Evolutionary conservation across 2,797 vertebrate species (phyloP), one percentile per base, ranked within the genome.

Genomic region (Schizopygopsis pylzovi): DNA sequence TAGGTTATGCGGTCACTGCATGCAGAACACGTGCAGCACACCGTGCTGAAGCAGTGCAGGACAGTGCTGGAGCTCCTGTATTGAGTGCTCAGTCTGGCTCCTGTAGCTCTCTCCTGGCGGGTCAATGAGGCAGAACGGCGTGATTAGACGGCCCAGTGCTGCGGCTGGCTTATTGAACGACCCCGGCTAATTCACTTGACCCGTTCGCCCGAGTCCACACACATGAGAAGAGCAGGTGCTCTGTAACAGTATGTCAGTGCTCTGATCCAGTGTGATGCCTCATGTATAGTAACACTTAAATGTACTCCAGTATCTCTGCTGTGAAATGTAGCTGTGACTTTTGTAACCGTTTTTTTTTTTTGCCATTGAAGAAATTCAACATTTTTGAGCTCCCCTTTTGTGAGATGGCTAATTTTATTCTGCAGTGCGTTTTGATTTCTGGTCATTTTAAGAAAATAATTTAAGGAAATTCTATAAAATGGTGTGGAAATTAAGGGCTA

Each of bases 121-220:
- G 79, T 87, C 91, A 92, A 89, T 90, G 89, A 90, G 90, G 89
- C 89, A 90, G 89, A 90, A 90, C 89, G 79, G 80, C 77, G 79
- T 90, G 89, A 92, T 90, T 92, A 91, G 81, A 79, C 79, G 80
- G 87, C 84, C 84, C 85, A 86, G 80, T 80, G 82, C 83, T 72
- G 85, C 33, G 77, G 80, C 77, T 86, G 79, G 83, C 87, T 91
- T 91, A 91, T 90, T 90, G 84, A 90, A 80, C 70, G 84, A 91
- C 90, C 89, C 85, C 75, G n/a, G 86, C 89, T 90, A 89, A 91
- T 91, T 90, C 86, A 85, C 88, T 89, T 89, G 88, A 90, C 88
- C 90, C 28, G 61, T 47, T 87, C 81, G 47, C 71, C 75, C 75
- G 28, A 85, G 86, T 88, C 86, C 82, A 79, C 85, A 81, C 71